phyloP scores from a whole-genome alignment of 2,888 invertebrate species.

The Aphodius sticticus region DNA sequence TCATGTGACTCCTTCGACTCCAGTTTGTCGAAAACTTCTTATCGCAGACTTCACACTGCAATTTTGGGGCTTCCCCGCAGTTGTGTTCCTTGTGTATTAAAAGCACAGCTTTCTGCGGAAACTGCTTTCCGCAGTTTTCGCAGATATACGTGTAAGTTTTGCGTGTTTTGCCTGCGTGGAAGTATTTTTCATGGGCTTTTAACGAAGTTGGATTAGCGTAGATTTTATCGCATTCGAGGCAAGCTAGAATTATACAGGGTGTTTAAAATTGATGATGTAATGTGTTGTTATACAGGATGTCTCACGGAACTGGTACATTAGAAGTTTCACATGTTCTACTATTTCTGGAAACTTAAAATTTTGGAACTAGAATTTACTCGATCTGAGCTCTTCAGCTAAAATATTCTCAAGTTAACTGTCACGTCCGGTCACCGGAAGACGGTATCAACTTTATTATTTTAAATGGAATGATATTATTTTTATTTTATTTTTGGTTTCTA shows the following conservation, averaged over 20 bases:
- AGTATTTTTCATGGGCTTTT: slow-evolving; percentile 57
- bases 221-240: slow-evolving; percentile 59
- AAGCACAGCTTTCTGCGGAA: slow-evolving; percentile 57
- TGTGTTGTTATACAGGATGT: neutral
- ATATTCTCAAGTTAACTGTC: too few relatives aligned
- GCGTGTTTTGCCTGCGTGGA: slow-evolving; percentile 47
- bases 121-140: slow-evolving; percentile 52
- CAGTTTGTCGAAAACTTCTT: slow-evolving; percentile 60
- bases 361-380: too few relatives aligned
- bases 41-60: slow-evolving; percentile 55
- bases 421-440: too few relatives aligned
- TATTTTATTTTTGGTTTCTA: too few relatives aligned
- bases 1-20: slow-evolving; percentile 60
- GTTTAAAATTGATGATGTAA: neutral
- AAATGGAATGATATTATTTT: too few relatives aligned
- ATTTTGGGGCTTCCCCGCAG: slow-evolving; percentile 54
- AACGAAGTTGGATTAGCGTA: slow-evolving; percentile 60
- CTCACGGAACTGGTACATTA: too few relatives aligned
- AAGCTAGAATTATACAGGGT: slow-evolving; percentile 49
- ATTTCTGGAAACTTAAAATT: too few relatives aligned
- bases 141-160: slow-evolving; percentile 53
- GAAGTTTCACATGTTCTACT: too few relatives aligned
- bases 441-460: too few relatives aligned
- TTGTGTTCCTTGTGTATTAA: slow-evolving; percentile 60
- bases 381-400: too few relatives aligned